phyloP scores from a whole-genome alignment of 2,113 vertebrate genomes.

The Centropus bengalensis region DNA sequence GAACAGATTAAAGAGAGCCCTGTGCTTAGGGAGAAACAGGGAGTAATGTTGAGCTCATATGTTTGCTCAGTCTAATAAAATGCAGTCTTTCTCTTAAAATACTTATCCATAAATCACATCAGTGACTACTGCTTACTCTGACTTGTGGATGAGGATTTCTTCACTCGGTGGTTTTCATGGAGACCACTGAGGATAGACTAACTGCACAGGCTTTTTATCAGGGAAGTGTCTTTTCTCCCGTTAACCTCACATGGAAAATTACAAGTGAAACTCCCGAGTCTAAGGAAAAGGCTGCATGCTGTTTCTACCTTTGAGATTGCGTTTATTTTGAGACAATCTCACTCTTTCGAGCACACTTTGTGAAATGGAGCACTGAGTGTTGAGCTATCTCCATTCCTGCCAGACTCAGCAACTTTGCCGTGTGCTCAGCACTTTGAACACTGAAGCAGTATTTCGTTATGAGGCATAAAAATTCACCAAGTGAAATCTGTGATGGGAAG shows the following conservation, averaged over 20 bases:
- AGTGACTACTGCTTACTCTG: not conserved
- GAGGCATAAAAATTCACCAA: not conserved
- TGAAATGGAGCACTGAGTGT: constrained; percentile 24
- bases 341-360: not conserved
- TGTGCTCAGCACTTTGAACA: not conserved
- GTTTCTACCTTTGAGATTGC: not conserved
- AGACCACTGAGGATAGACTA: not conserved
- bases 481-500: not conserved
- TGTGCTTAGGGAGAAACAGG: not conserved
- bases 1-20: constrained; percentile 63
- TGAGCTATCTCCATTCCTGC: not conserved
- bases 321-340: not conserved
- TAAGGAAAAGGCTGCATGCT: not conserved
- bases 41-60: constrained; percentile 73
- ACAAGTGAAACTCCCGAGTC: not conserved
- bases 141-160: not conserved
- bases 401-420: constrained; percentile 49
- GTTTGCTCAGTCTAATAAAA: constrained; percentile 75
- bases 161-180: not conserved
- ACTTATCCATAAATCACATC: constrained; percentile 5
- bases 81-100: constrained; percentile 41
- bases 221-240: not conserved
- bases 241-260: not conserved
- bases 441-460: constrained; percentile 57
- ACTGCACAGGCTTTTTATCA: not conserved